Evolutionary conservation across 1,140 invertebrate species (phyloP).

Genomic region (Drosophila tristis): DNA sequence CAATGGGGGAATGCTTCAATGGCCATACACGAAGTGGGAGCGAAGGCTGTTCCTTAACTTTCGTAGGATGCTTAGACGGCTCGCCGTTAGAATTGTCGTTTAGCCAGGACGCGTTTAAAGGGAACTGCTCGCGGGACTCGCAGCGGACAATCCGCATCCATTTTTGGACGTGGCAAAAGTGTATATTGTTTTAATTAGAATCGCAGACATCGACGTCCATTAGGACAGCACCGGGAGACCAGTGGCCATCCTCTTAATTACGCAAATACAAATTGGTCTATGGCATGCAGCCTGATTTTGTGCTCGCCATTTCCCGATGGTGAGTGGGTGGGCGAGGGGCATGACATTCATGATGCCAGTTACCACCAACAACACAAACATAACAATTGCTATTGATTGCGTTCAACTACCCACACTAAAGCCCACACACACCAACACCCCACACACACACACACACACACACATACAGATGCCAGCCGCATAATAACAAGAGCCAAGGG

Average conservation of each 20-base stretch:
- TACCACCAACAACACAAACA: conserved; percentile 45
- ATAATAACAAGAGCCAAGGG: conserved; percentile 15
- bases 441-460: conserved; percentile 8
- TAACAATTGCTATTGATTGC: conserved; percentile 72
- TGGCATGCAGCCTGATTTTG: conserved; percentile 62
- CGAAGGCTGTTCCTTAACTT: conserved; percentile 24
- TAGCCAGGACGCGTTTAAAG: conserved; percentile 56
- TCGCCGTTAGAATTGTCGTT: conserved; percentile 11
- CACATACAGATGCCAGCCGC: conserved; percentile 12
- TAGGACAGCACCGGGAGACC: conserved; percentile 32
- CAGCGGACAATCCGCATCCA: conserved; percentile 2
- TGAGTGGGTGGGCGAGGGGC: conserved; percentile 2
- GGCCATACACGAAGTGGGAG: conserved; percentile 22
- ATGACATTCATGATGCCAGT: conserved; percentile 49
- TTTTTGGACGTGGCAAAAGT: conserved; percentile 27
- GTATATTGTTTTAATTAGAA: conserved; percentile 67
- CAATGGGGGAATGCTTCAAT: conserved; percentile 44
- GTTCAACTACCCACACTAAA: not conserved
- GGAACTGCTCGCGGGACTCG: conserved; percentile 1
- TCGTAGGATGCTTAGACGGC: conserved; percentile 10
- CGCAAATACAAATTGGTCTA: conserved; percentile 65
- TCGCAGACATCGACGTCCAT: conserved; percentile 49
- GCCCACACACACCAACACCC: conserved; percentile 24
- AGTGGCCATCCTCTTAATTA: conserved; percentile 65
- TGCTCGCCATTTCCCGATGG: conserved; percentile 36